phyloP scores from a whole-genome alignment of 1,140 invertebrate genomes.

The Drosophila ficusphila region DNA sequence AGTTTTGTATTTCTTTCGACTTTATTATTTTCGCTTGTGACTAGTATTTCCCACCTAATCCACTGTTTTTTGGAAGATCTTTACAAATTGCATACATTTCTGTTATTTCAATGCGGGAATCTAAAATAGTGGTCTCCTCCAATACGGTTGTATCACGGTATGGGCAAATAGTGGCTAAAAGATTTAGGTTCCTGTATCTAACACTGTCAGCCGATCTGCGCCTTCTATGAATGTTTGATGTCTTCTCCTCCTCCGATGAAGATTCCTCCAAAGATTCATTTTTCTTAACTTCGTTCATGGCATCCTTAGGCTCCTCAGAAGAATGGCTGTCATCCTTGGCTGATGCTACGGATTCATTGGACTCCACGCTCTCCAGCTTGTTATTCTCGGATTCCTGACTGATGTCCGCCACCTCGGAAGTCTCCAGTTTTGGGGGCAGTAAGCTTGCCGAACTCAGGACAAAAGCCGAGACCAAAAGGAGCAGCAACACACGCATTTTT shows the following conservation, averaged over 20 bases:
- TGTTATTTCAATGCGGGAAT: not conserved
- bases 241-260: not conserved
- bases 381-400: not conserved
- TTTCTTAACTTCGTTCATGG: not conserved
- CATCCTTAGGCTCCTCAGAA: slow-evolving; percentile 1
- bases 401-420: not conserved
- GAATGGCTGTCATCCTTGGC: not conserved
- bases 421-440: not conserved
- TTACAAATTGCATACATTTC: slow-evolving; percentile 22
- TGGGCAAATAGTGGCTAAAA: slow-evolving; percentile 18
- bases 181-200: not conserved
- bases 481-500: slow-evolving; percentile 7
- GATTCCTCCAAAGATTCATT: not conserved
- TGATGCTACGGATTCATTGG: too few relatives aligned
- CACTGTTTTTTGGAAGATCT: too few relatives aligned
- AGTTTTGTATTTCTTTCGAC: not conserved
- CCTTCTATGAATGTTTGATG: not conserved
- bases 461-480: slow-evolving; percentile 4
- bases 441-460: slow-evolving; percentile 6
- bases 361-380: not conserved
- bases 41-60: too few relatives aligned
- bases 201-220: not conserved
- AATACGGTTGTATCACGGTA: not conserved
- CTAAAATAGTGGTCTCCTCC: not conserved
- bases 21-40: slow-evolving; percentile 6